These are phyloP conservation scores for Oegoconia quadripuncta DNA, from an alignment of 2,888 invertebrate genomes.

Conservation along the genomic window DNA sequence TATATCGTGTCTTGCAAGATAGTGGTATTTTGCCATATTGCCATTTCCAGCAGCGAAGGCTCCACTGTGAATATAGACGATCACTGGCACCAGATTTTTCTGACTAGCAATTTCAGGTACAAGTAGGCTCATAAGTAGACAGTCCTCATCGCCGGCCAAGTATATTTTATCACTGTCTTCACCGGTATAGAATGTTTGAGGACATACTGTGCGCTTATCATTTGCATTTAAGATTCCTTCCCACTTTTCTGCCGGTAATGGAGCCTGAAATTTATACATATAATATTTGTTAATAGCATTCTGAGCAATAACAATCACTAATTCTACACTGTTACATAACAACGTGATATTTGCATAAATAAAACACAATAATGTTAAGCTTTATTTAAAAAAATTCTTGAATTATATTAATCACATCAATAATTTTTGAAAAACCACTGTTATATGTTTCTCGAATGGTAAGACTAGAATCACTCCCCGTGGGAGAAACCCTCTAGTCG, in stretches of 20 bases:
- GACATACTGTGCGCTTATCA: constrained; percentile 38
- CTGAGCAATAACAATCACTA: too few relatives aligned
- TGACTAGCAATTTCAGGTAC: constrained; percentile 51
- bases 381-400: too few relatives aligned
- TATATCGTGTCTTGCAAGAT: constrained; percentile 83
- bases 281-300: not conserved
- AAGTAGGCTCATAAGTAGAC: constrained; percentile 50
- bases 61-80: constrained; percentile 66
- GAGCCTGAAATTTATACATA: constrained; percentile 43
- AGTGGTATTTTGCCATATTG: constrained; percentile 71
- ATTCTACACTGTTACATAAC: too few relatives aligned
- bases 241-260: constrained; percentile 56
- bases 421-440: too few relatives aligned
- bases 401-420: too few relatives aligned
- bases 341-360: too few relatives aligned
- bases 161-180: constrained; percentile 38
- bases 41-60: constrained; percentile 60
- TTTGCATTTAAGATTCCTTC: constrained; percentile 40
- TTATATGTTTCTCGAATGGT: too few relatives aligned
- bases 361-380: too few relatives aligned
- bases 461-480: too few relatives aligned
- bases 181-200: constrained; percentile 51
- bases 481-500: too few relatives aligned
- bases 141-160: constrained; percentile 56
- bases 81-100: constrained; percentile 52